Base-by-base conservation (phyloP, 2,797 vertebrate species). In the Propithecus perrieri region DNA sequence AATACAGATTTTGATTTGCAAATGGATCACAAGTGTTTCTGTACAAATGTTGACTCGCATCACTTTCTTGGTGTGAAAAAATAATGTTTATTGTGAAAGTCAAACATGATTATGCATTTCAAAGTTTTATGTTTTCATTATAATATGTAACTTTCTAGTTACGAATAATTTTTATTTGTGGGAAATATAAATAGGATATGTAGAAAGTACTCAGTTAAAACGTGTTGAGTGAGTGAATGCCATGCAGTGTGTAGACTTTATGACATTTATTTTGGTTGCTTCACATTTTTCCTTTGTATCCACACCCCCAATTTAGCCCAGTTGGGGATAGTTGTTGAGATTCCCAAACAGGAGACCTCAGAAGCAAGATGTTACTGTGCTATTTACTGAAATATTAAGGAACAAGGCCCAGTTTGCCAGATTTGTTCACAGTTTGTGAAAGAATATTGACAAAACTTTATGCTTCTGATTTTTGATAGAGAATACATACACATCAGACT, bases 61-160 rank as follows among this genome's bases (percentile, higher is more conserved):
- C 50, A 75, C 35, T 95, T 86, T 20, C 28, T 24, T 81, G n/a
- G 18, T 83, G 10, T 89, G 84, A 93, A 85, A 92, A 86, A 79
- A 33, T 43, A 9, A 18, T 48, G 17, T 93, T 53, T 83, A 2
- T 72, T 65, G 22, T 50, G 17, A 57, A 75, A 87, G 35, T 95
- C 50, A 76, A 59, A 48, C 11, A 14, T 67, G 50, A 75, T 75
- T 69, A 26, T 91, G 33, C 8, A 72, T 87, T 84, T 90, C 11
- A 55, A 71, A 76, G 30, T 84, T 94, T 57, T 17, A 43, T 69
- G 9, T 53, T 59, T 74, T 46, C 22, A 69, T 78, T 83, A n/a
- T 59, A 92, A 48, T 72, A 63, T 63, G 3, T 65, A 80, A 30
- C 41, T 76, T 87, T 55, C 72, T 59, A 50, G 3, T 46, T 71